A percentile compares a stretch with the other conserved stretches of the same genome.
Conservation (phyloP, 2,797 vertebrate genomes). For the Schizothorax lantsangensis region DNA sequence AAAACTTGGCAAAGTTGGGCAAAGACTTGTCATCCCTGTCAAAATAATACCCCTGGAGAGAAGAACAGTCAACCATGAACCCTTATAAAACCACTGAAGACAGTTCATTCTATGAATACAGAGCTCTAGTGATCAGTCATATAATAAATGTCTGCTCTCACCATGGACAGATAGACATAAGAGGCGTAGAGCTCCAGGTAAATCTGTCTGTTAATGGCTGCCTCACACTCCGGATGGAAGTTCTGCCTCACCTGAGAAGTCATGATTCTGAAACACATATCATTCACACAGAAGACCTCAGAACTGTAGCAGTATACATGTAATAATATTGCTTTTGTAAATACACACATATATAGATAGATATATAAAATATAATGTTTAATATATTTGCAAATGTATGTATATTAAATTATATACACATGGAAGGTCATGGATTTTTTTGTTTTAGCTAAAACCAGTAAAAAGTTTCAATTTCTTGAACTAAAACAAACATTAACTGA, state of each 20-base stretch:
- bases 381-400: too few relatives aligned
- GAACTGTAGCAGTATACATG: neutral
- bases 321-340: neutral
- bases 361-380: too few relatives aligned
- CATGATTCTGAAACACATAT: conserved; percentile 75
- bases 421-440: too few relatives aligned
- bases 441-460: too few relatives aligned
- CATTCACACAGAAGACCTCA: neutral
- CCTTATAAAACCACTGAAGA: neutral
- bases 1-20: conserved; percentile 94
- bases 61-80: neutral
- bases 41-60: conserved; percentile 87
- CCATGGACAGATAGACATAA: conserved; percentile 96
- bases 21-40: conserved; percentile 94
- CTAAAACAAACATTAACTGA: too few relatives aligned
- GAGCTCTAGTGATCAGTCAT: neutral
- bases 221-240: conserved; percentile 96
- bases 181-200: conserved; percentile 97
- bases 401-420: too few relatives aligned
- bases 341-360: neutral
- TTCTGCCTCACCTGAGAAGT: conserved; percentile 94
- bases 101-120: neutral
- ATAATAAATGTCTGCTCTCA: conserved; percentile 64
- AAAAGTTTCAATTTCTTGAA: too few relatives aligned
- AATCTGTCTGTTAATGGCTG: conserved; percentile 95